These are phyloP conservation scores for Sesia bembeciformis DNA, from an alignment of 2,888 invertebrate genomes.

Conservation along the genomic window DNA sequence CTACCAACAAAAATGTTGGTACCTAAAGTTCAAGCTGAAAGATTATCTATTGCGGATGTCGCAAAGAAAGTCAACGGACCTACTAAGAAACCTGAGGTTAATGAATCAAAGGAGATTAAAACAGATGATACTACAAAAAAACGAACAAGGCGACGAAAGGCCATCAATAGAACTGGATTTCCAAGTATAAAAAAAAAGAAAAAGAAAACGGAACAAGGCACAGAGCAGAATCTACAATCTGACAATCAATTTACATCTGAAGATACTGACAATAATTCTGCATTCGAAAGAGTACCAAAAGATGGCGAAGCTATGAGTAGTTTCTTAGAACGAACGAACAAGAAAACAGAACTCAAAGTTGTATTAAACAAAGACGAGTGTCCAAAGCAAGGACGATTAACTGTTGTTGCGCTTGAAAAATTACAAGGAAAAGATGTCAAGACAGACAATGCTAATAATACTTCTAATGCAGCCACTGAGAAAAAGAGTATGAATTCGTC, in stretches of 20 bases:
- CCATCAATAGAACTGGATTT: constrained; percentile 90
- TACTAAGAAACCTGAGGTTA: constrained; percentile 37
- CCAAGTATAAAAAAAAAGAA: constrained; percentile 89
- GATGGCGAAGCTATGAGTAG: constrained; percentile 79
- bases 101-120: constrained; percentile 36
- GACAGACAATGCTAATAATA: constrained; percentile 1
- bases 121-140: constrained; percentile 41
- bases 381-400: constrained; percentile 70
- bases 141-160: constrained; percentile 79
- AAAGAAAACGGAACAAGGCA: constrained; percentile 71
- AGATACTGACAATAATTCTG: constrained; percentile 58
- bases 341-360: constrained; percentile 61
- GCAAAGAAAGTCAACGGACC: constrained; percentile 33
- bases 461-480: background rate
- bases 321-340: constrained; percentile 76
- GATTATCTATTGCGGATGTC: constrained; percentile 33
- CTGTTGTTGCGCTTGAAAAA: constrained; percentile 76
- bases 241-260: constrained; percentile 48
- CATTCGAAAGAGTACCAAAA: constrained; percentile 80
- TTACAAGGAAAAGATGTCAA: constrained; percentile 65
- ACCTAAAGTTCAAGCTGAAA: constrained; percentile 58
- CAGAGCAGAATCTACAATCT: constrained; percentile 28
- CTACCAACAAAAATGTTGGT: constrained; percentile 51
- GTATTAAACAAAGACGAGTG: constrained; percentile 67
- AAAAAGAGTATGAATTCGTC: constrained; percentile 43